phyloP scores from a whole-genome alignment of 2,113 vertebrate genomes.

The Apeltes quadracus region DNA sequence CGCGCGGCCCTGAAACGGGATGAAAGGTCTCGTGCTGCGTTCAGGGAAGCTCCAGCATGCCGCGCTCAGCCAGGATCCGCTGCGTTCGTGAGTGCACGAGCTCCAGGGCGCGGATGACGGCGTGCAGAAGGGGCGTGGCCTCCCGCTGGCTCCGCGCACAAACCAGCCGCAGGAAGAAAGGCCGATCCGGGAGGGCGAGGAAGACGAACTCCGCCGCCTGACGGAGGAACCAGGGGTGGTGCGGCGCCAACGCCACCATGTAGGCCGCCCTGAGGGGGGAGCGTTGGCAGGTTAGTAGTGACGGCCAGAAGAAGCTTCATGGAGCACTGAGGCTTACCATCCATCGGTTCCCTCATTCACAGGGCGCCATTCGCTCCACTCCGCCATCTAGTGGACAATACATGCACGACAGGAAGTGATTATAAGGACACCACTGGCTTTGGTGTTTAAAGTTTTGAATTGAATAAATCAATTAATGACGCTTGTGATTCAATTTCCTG shows the following conservation, averaged over 20 bases:
- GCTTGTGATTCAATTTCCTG: too few relatives aligned
- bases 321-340: too few relatives aligned
- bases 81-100: conserved; percentile 59
- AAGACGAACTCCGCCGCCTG: conserved; percentile 82
- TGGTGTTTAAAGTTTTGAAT: too few relatives aligned
- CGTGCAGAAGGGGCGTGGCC: conserved; percentile 66
- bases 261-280: conserved; percentile 78
- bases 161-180: conserved; percentile 77
- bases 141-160: conserved; percentile 67
- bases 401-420: too few relatives aligned
- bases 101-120: conserved; percentile 61
- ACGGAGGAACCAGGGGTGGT: conserved; percentile 85
- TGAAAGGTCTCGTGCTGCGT: background rate
- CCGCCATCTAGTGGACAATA: too few relatives aligned
- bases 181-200: conserved; percentile 78
- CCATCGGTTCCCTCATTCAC: too few relatives aligned
- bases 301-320: too few relatives aligned
- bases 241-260: conserved; percentile 75
- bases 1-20: too few relatives aligned
- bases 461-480: too few relatives aligned
- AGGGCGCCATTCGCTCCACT: too few relatives aligned
- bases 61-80: conserved; percentile 44
- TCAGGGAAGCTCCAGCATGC: conserved; percentile 70
- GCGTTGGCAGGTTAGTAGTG: too few relatives aligned
- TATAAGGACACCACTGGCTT: too few relatives aligned